Evolutionary conservation across 2,888 invertebrate genomes (phyloP).

Genomic region (Drosophila formosana): DNA sequence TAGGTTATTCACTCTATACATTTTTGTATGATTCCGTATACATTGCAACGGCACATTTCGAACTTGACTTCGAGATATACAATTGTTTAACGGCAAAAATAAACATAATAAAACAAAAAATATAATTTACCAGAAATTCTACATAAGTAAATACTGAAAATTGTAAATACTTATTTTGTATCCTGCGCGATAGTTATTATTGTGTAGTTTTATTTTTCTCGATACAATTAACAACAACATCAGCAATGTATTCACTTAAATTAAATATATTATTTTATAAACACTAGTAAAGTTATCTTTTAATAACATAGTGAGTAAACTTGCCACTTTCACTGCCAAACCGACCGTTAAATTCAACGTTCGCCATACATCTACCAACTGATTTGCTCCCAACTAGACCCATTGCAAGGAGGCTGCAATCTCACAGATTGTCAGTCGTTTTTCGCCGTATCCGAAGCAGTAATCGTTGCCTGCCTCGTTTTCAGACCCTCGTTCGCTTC

Average conservation of each 20-base stretch:
- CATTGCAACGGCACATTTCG: conserved; percentile 40
- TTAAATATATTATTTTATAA: conserved; percentile 9
- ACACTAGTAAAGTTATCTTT: conserved; percentile 24
- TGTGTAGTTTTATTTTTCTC: conserved; percentile 4
- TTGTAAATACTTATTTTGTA: background rate
- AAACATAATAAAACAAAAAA: conserved; percentile 29
- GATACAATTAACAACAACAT: conserved; percentile 15
- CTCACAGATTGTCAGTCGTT: conserved; percentile 47
- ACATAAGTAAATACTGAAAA: too few relatives aligned
- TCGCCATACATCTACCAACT: conserved; percentile 83
- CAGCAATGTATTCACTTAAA: conserved; percentile 36
- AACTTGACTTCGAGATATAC: conserved; percentile 43
- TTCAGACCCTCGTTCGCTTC: conserved; percentile 28
- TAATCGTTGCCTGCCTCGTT: conserved; percentile 28
- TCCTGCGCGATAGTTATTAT: background rate
- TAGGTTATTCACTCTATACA: conserved; percentile 56
- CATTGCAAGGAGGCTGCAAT: conserved; percentile 73
- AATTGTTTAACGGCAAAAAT: conserved; percentile 42
- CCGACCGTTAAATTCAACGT: conserved; percentile 84
- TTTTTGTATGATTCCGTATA: conserved; percentile 58
- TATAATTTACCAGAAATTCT: background rate
- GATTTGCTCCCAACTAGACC: conserved; percentile 65
- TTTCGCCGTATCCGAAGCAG: conserved; percentile 50
- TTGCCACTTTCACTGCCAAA: conserved; percentile 77
- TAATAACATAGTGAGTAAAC: conserved; percentile 13